Evolutionary conservation across 1,140 invertebrate species (phyloP).

Genomic region (Mizuhopecten yessoensis): DNA sequence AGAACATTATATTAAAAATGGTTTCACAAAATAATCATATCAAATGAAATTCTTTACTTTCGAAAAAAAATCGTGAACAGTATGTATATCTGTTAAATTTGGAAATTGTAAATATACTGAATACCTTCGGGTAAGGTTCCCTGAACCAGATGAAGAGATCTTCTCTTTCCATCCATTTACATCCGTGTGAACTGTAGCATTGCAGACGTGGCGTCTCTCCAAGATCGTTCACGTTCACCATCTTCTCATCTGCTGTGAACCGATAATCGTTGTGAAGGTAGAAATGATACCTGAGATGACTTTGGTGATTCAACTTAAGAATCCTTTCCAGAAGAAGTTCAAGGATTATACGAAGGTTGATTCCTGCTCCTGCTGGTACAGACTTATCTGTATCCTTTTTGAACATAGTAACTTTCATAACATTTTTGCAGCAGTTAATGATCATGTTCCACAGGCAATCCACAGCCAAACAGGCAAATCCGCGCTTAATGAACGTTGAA

Average conservation of each 20-base stretch:
- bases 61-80: too few relatives aligned
- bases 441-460: not conserved
- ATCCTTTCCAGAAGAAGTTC: not conserved
- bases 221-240: not conserved
- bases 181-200: not conserved
- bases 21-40: too few relatives aligned
- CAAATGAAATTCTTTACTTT: too few relatives aligned
- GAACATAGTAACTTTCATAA: not conserved
- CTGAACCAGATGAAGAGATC: not conserved
- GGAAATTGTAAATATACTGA: too few relatives aligned
- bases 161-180: not conserved
- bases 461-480: not conserved
- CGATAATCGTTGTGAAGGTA: not conserved
- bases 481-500: not conserved
- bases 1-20: too few relatives aligned
- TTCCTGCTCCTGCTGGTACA: not conserved
- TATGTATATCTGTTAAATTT: too few relatives aligned
- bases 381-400: not conserved
- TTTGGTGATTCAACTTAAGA: not conserved
- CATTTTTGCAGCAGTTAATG: not conserved
- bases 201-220: not conserved
- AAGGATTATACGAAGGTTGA: not conserved
- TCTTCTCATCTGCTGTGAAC: not conserved
- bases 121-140: not conserved
- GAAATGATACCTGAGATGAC: not conserved